Conservation (phyloP, 1,140 invertebrate genomes). For the Phenacoccus solenopsis region DNA sequence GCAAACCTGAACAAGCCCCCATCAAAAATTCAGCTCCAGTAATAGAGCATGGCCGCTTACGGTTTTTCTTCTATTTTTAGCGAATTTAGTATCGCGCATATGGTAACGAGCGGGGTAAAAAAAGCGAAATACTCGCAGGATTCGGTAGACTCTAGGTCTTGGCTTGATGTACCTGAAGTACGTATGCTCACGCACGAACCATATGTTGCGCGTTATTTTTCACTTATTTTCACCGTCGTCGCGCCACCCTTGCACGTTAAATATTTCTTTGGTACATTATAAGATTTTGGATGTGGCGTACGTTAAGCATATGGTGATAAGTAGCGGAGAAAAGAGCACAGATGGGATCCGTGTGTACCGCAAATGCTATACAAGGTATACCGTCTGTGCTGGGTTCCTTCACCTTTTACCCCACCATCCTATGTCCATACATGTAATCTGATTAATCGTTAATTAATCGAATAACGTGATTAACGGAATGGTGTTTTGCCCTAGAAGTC, state of each 20-base stretch:
- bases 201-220: constrained; percentile 10
- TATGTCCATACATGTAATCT: background rate
- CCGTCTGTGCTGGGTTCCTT: constrained; percentile 8
- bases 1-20: no score
- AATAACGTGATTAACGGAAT: background rate
- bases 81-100: no score
- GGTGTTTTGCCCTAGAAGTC: constrained; percentile 1
- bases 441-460: background rate
- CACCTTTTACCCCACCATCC: background rate
- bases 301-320: constrained; percentile 14
- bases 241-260: background rate
- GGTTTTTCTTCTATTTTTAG: no score
- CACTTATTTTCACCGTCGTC: constrained; percentile 1
- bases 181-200: constrained; percentile 15
- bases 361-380: background rate
- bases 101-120: no score
- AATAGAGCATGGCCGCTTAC: no score
- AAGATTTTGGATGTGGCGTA: background rate
- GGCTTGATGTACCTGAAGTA: constrained; percentile 11
- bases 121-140: no score
- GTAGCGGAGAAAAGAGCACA: background rate
- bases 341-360: constrained; percentile 13
- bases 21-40: no score
- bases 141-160: no score
- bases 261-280: constrained; percentile 7